Percentiles rank a stretch among this genome's conserved stretches.
Evolutionary conservation across 2,888 invertebrate genomes (phyloP).

Genomic region (Portevinia maculata): DNA sequence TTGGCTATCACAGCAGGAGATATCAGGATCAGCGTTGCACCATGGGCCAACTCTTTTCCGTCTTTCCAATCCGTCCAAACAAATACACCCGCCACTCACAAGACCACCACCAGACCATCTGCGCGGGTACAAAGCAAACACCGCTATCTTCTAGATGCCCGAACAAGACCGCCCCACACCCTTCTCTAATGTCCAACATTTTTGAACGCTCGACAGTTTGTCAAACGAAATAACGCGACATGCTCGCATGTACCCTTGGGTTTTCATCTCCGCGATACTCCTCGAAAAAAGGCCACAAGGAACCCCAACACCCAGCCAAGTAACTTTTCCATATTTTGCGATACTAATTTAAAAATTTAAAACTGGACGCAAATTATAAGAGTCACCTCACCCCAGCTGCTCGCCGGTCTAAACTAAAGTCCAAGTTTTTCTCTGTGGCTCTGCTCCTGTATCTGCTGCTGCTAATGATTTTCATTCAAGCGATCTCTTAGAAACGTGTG

Average conservation of each 20-base stretch:
- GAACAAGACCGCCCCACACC: neutral
- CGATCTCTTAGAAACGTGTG: constrained; percentile 57
- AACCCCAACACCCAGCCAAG: constrained; percentile 29
- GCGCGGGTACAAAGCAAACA: constrained; percentile 60
- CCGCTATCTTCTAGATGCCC: constrained; percentile 60
- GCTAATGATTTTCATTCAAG: constrained; percentile 71
- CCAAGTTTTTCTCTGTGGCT: constrained; percentile 18
- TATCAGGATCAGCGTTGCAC: constrained; percentile 57
- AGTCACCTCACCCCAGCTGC: constrained; percentile 55
- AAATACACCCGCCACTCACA: constrained; percentile 61
- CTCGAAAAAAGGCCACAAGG: constrained; percentile 34
- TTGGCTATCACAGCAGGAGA: constrained; percentile 75
- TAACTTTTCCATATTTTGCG: constrained; percentile 66
- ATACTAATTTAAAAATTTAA: constrained; percentile 71
- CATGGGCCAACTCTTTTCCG: constrained; percentile 59
- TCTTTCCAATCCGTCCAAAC: constrained; percentile 58
- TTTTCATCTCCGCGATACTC: constrained; percentile 60
- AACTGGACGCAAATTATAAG: constrained; percentile 72
- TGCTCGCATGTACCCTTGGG: constrained; percentile 71
- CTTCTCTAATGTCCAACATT: constrained; percentile 42
- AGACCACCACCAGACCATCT: constrained; percentile 70
- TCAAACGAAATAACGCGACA: constrained; percentile 64
- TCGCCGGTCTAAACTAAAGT: constrained; percentile 50
- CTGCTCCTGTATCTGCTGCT: constrained; percentile 32
- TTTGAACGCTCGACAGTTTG: constrained; percentile 55